phyloP scores from a whole-genome alignment of 1,140 invertebrate species.

The Drosophila nikananu region DNA sequence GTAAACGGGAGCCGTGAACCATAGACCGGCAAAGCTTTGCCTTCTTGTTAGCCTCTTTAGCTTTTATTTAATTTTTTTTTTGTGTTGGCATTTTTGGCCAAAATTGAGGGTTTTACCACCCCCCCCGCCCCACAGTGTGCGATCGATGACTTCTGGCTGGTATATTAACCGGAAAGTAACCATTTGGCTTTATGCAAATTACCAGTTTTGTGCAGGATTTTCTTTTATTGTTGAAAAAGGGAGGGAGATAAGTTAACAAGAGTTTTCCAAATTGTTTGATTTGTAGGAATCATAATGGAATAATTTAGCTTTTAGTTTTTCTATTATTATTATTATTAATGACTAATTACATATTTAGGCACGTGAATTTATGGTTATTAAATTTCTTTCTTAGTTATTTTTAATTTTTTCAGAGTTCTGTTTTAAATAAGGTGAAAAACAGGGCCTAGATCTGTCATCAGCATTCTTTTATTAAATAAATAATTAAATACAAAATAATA shows the following conservation, averaged over 20 bases:
- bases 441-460: too few species aligned
- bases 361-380: neutral
- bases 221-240: neutral
- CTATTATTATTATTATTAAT: too few species aligned
- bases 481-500: neutral
- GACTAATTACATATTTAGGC: neutral
- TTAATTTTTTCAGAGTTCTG: too few species aligned
- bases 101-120: conserved; percentile 9
- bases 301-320: too few species aligned
- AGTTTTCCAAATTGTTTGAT: neutral
- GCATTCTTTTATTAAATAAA: neutral
- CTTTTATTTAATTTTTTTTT: conserved; percentile 2
- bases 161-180: conserved; percentile 10
- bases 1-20: conserved; percentile 14
- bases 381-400: too few species aligned
- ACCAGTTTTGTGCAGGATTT: neutral
- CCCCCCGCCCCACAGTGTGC: neutral
- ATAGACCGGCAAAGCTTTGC: conserved; percentile 2
- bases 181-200: conserved; percentile 11
- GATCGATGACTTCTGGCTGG: conserved; percentile 12
- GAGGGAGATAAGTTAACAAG: neutral
- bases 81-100: neutral
- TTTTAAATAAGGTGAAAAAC: too few species aligned
- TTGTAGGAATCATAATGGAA: neutral
- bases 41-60: conserved; percentile 6